Evolutionary conservation across 2,888 invertebrate species (phyloP), one percentile per base, ranked within the genome.

Genomic region (Aspidiotus destructor): DNA sequence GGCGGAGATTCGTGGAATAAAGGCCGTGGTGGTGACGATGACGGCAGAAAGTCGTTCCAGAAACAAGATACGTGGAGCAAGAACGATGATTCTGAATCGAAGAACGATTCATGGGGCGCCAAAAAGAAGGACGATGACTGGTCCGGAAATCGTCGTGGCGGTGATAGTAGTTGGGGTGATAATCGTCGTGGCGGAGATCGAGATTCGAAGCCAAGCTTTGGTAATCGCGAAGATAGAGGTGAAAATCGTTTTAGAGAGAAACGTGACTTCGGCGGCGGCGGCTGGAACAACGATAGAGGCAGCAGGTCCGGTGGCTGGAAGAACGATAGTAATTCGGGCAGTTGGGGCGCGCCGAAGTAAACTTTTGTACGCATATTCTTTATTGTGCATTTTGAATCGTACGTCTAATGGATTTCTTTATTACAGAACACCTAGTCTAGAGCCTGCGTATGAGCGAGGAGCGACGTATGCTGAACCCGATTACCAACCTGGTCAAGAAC

Each of bases 171-270:
- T 11, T 13, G n/a, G n/a, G 11, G 11, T 13, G 10, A 48, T 48
- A 11, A 48, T 13, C 10, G 48, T 13, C 48, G 48, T 3, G 48
- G n/a, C 10, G 48, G n/a, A 3, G 48, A 48, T 48, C n/a, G 11
- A 11, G 48, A 48, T 48, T 48, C 48, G 48, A 48, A 48, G n/a
- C n/a, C 11, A n/a, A 48, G n/a, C 11, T 48, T n/a, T 6, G 48
- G 48, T 48, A 48, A 48, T n/a, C 48, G 48, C 10, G n/a, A 48
- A 76, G 17, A 44, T 41, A 1, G 70, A 74, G 70, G 73, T 73
- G 1, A 77, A 75, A 68, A 73, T 74, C 41, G 57, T 53, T 44
- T 41, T 11, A 17, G 68, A n/a, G 60, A 28, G 44, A 54, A 53
- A 55, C 55, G 57, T 8, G 48, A 58, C 15, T 55, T 55, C 41